Base-by-base conservation (phyloP, 2,888 invertebrate genomes). In the Erebia epiphron region DNA sequence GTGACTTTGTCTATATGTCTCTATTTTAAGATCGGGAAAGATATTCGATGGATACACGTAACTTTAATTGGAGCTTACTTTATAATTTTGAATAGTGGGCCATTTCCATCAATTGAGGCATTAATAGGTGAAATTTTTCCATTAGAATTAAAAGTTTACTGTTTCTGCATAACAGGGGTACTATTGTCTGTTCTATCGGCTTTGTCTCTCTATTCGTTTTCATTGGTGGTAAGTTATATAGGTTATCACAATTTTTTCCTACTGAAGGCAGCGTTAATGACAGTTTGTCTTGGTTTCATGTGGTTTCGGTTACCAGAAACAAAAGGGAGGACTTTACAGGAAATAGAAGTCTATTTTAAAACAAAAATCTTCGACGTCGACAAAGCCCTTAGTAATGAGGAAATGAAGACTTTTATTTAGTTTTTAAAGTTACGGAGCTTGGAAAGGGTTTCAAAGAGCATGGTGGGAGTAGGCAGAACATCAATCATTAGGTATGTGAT, bases 271-370 rank as follows among this genome's bases (percentile, higher is more conserved):
- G 52, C 41, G 1, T 11, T 65, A 9, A 65, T 43, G 35, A 54
- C 41, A 5, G 41, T 54, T 3, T 16, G 65, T 18, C 54, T 65
- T 41, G 16, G n/a, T 16, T 65, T 54, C 13, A 41, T 52, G 14
- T 65, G 65, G 65, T 41, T 21, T 16, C n/a, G 16, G 14, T 75
- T 82, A 52, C 81, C 82, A 13, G 82, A 83, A 73, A 81, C 80
- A 2, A 80, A 81, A 68, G 80, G 80, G 50, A 82, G 79, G 74
- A 81, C 77, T 14, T 68, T 79, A 11, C 72, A 77, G 50, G 82
- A 82, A 65, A 80, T 83, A 26, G 79, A 80, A 69, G 52, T 72
- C 9, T 73, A 72, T 60, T 76, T 76, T 56, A 65, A 65, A 16
- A 54, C 52, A 16, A 65, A 54, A 7, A 54, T 16, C 21, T 65